Evolutionary conservation across 2,888 invertebrate species (phyloP), one percentile per base, ranked within the genome.

Genomic region (Drosophila longiperda): DNA sequence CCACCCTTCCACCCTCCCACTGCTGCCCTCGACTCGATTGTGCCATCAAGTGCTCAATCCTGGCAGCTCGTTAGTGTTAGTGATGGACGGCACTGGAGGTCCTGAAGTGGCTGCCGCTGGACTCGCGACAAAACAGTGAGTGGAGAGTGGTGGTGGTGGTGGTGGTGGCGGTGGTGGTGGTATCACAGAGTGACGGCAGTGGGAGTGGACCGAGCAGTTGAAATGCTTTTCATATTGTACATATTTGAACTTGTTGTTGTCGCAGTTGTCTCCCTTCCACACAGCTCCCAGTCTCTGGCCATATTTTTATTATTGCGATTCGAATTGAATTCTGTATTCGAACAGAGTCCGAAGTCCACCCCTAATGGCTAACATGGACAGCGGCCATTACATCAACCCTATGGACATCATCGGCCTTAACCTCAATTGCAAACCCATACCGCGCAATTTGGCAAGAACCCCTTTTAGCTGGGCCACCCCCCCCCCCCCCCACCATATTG

Each of bases 301-400:
- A 77, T 80, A 83, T 83, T 75, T 87, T 75, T 77, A 84, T 79
- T 77, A 84, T 82, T 82, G 61, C 86, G 72, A 73, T 82, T 84
- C 78, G 58, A 87, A 89, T 83, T 76, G 80, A 82, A 89, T 45
- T 45, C 33, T 26, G 17, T 54, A 36, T 53, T 54, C 66, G 67
- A 66, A 36, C 36, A 65, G 70, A 84, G 78, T 75, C 73, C 40
- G 62, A 52, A 85, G 85, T 86, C 90, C 89, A 86, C 83, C 85
- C 85, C 83, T 85, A 85, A 89, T 89, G 75, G 89, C 83, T 54
- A 72, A 55, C 73, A n/a, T n/a, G 78, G 78, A 72, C 78, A 76
- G 66, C 66, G 80, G 81, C 81, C 83, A 81, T 81, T 83, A 77
- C 77, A 64, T 77, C 81, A 81, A 81, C 81, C 81, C 81, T 74